Evolutionary conservation across 1,140 invertebrate species (phyloP).

Genomic region (Drosophila pectinifera): DNA sequence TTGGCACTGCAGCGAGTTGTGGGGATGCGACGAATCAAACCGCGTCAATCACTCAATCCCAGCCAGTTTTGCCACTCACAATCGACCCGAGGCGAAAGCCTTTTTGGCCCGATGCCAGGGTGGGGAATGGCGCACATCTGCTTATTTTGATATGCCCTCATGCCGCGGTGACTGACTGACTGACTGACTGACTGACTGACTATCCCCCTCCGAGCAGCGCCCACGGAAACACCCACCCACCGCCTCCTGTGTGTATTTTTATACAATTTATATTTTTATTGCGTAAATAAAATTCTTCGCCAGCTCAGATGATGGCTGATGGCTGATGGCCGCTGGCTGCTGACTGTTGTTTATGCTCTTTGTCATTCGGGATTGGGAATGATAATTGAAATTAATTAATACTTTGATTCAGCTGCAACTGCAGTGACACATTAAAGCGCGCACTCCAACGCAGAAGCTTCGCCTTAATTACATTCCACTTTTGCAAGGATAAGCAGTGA

Average conservation of each 20-base stretch:
- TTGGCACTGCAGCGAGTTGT: constrained; percentile 2
- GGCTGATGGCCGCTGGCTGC: constrained; percentile 20
- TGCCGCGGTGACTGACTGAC: constrained; percentile 35
- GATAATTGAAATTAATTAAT: constrained; percentile 41
- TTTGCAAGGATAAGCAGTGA: too few relatives aligned
- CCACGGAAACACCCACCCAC: constrained; percentile 1
- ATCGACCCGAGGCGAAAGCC: constrained; percentile 47
- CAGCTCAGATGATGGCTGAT: constrained; percentile 44
- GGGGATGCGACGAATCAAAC: constrained; percentile 21
- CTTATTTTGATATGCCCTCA: constrained; percentile 69
- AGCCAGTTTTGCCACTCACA: constrained; percentile 49
- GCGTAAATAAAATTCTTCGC: constrained; percentile 66
- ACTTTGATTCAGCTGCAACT: constrained; percentile 27
- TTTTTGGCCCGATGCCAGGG: constrained; percentile 66
- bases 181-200: constrained; percentile 2
- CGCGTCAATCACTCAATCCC: constrained; percentile 32
- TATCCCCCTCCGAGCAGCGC: constrained; percentile 1
- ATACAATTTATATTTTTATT: constrained; percentile 60
- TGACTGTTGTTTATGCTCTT: constrained; percentile 37
- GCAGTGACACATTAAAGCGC: constrained; percentile 1
- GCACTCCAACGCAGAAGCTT: constrained; percentile 1
- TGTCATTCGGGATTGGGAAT: constrained; percentile 24
- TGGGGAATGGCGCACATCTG: constrained; percentile 69
- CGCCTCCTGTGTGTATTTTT: constrained; percentile 37
- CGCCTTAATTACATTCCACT: not conserved